Base-by-base conservation (phyloP, 2,888 invertebrate genomes). In the Drosophila atroscutellata region DNA sequence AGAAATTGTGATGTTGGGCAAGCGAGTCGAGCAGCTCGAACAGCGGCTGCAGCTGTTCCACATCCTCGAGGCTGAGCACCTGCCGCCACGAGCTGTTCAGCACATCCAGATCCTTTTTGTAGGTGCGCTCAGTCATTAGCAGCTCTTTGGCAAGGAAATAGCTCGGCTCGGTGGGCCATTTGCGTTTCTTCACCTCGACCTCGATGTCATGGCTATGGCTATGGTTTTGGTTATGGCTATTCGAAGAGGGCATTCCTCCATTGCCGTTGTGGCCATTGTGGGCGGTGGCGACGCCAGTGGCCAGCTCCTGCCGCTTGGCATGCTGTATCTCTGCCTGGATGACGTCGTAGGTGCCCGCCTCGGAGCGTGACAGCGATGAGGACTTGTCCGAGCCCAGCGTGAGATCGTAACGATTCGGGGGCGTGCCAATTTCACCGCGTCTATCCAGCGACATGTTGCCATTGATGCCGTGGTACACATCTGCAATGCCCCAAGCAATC, bases 61-160 rank as follows among this genome's bases (percentile, higher is more conserved):
- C 94, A 50, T 94, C 94, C 78, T 95, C 95, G 62, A 94, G 94
- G 34, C 94, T 94, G 30, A 96, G 93, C 90, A 96, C 96, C 86
- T 96, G 96, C 56, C 96, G 94, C 86, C 97, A 96, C 95, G 96
- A 96, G 91, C 96, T 95, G 92, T 97, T 97, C 73, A 99, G 95
- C 49, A 99, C 97, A 92, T 98, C 98, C 83, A 99, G 94, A 92
- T 99, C 99, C 90, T 98, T 97, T 91, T 97, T 97, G 93, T 98
- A 99, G 0, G 99, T 99, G 81, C 98, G 94, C 92, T 99, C 99
- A 0, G 98, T 99, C 97, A 98, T 98, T 62, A 99, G 94, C 82
- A 99, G 94, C 93, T 99, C 99, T 93, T 98, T 98, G 58, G 97
- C 96, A 80, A 98, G 95, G 92, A 96, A 98, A 93, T 97, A 98